These are phyloP conservation scores for Tympanoctomys barrerae DNA, from an alignment of 2,797 vertebrate genomes.

Conservation along the genomic window DNA sequence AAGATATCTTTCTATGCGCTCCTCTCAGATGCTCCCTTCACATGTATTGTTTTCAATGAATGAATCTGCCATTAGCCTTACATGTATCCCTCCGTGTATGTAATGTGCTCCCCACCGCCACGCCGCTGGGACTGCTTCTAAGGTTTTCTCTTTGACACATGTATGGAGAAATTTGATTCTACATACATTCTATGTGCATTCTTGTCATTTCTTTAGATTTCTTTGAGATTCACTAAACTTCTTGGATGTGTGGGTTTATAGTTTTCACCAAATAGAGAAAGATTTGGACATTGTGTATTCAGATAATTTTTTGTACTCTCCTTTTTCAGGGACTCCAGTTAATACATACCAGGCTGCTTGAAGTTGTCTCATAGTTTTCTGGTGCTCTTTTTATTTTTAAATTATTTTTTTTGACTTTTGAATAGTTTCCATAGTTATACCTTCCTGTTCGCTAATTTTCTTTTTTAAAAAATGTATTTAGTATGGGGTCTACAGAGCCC, in stretches of 20 bases:
- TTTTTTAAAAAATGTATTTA: not conserved
- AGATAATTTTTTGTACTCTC: slow-evolving; percentile 17
- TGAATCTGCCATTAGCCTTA: not conserved
- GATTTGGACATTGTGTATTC: not conserved
- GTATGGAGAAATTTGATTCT: not conserved
- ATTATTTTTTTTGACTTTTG: slow-evolving; percentile 37
- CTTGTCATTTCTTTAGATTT: not conserved
- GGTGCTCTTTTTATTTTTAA: not conserved
- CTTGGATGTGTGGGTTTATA: not conserved
- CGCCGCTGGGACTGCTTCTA: not conserved
- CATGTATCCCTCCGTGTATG: not conserved
- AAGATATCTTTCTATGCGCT: slow-evolving; percentile 1
- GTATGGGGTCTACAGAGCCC: too few relatives aligned
- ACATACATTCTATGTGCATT: not conserved
- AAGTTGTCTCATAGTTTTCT: not conserved
- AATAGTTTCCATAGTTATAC: not conserved
- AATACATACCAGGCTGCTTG: not conserved
- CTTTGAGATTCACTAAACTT: not conserved
- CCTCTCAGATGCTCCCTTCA: not conserved
- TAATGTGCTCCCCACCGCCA: not conserved
- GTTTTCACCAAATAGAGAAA: slow-evolving; percentile 42
- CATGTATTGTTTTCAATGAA: not conserved
- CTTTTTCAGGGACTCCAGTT: not conserved
- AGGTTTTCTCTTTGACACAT: not conserved
- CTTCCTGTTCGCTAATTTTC: slow-evolving; percentile 20